Evolutionary conservation across 2,797 vertebrate genomes (phyloP), one percentile per base, ranked within the genome.

Genomic region (Macrochelys suwanniensis): DNA sequence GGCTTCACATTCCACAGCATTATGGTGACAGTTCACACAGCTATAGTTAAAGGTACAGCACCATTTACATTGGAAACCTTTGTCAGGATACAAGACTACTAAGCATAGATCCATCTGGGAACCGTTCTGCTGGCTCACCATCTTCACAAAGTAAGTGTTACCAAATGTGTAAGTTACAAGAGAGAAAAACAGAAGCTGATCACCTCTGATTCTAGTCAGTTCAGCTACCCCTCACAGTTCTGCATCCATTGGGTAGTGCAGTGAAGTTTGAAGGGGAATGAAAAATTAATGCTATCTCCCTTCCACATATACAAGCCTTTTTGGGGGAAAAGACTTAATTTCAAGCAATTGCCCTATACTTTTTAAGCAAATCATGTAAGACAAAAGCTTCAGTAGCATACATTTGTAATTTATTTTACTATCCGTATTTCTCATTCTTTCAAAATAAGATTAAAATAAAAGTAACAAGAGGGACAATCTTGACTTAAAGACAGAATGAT

Each of bases 101-200:
- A 42, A 4, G 1, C 2, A 0, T 1, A 31, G 25, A 6, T 45
- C 37, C 7, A 26, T n/a, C 25, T 1, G 47, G 33, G 1, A 49
- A 59, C 45, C 54, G 76, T 78, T 49, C 28, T 7, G 45, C 74
- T 77, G 26, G 42, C 74, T 49, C 12, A 31, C 25, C 25, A 47
- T 26, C 45, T 47, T 47, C 74, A 23, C 21, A 49, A 47, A 26
- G 25, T 45, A 74, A 76, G 45, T 49, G 45, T 26, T 47, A 7
- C 42, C 49, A 77, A 77, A 7, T 11, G 23, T 47, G 7, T 28
- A 47, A 28, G 25, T 28, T 47, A 47, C 23, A 47, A 76, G 15
- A 47, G 0, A 47, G 26, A 77, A 77, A 77, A 77, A 77, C 47
- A 23, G 45, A 77, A 28, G 25, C 5, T 49, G 23, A 49, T 76